Percentiles rank a stretch among this genome's conserved stretches.
Evolutionary conservation across 2,797 vertebrate genomes (phyloP).

Genomic region (Lepidocolaptes lacrymiger): DNA sequence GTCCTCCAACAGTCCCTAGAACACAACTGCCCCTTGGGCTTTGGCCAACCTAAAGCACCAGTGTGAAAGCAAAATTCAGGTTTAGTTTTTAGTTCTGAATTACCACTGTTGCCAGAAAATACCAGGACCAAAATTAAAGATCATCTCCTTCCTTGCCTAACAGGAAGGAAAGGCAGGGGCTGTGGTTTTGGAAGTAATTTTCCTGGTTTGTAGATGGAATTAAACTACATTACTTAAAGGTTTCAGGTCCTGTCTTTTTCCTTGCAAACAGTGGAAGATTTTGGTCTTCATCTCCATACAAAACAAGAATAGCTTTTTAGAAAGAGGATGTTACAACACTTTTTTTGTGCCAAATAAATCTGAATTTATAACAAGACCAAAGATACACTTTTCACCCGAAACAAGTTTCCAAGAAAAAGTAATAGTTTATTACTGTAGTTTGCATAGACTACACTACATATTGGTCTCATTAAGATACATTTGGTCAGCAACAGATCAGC

Average conservation of each 20-base stretch:
- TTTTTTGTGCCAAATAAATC: not conserved
- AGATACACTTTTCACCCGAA: fast-evolving
- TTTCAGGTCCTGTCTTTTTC: not conserved
- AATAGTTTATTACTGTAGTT: not conserved
- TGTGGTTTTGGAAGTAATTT: not conserved
- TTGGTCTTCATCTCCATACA: not conserved
- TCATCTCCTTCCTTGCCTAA: not conserved
- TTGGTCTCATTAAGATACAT: not conserved
- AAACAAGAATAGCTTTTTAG: not conserved
- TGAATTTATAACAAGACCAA: not conserved
- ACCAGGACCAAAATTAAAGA: not conserved
- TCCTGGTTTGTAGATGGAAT: not conserved
- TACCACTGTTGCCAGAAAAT: not conserved
- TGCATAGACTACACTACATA: not conserved
- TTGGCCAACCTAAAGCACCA: not conserved
- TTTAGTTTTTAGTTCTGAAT: not conserved
- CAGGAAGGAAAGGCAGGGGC: not conserved
- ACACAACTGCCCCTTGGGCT: not conserved
- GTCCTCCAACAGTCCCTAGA: not conserved
- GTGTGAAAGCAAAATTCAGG: not conserved
- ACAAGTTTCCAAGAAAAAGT: not conserved
- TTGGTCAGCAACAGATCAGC: not conserved
- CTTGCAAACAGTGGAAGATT: not conserved
- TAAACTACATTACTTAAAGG: not conserved
- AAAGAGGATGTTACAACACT: not conserved